Base-by-base conservation (phyloP, 2,888 invertebrate species). In the Scotopteryx bipunctaria region DNA sequence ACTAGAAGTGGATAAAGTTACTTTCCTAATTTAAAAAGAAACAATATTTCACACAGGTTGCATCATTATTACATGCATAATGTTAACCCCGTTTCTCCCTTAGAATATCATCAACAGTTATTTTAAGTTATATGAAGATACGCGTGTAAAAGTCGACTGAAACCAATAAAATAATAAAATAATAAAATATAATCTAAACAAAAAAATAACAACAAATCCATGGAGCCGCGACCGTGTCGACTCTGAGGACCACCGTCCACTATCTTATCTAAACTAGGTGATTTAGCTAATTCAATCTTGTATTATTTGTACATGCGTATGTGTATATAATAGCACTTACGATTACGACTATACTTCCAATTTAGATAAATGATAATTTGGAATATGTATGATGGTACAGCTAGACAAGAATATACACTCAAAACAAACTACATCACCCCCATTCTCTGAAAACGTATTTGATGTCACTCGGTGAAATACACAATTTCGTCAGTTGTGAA, bases 251-350 rank as follows among this genome's bases (percentile, higher is more conserved):
- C 73, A 65, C 70, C 74, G 66, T 63, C 67, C 62, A 63, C 68
- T 71, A 71, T 69, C 61, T 62, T 70, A 68, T 78, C 82, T 67
- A 63, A 72, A 74, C 86, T 84, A 85, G 43, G 66, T 79, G 78
- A 83, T 79, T 84, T 84, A 53, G 77, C 84, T 86, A 86, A 78
- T 80, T 72, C 80, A 81, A 79, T 82, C 76, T 83, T 79, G 68
- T 80, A 78, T 75, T 61, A 68, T 86, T 88, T 88, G 86, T 88
- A 88, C 88, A 88, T 80, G 83, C 80, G 69, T 81, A 76, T 78
- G 69, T 81, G 37, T 44, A 73, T n/a, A n/a, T 81, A 82, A 79
- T 81, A 83, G 83, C 85, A 81, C 84, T 86, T 86, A 69, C 61
- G 60, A 75, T 76, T 71, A 81, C 63, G 56, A 72, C 78, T 83